Evolutionary conservation across 2,113 vertebrate genomes (phyloP).

Genomic region (Sceloporus tristichus): DNA sequence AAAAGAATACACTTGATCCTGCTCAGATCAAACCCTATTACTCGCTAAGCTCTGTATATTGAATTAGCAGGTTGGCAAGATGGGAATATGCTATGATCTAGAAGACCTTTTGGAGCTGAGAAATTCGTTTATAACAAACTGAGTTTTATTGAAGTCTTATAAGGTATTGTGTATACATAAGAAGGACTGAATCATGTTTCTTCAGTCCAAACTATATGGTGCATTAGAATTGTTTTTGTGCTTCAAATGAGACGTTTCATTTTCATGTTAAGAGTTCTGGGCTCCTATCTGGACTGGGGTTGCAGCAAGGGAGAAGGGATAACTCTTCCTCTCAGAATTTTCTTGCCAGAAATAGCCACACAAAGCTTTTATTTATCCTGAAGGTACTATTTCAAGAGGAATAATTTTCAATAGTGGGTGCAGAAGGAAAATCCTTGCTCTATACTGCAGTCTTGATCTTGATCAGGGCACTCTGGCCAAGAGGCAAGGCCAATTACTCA

Average conservation of each 20-base stretch:
- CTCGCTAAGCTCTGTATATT: constrained; percentile 50
- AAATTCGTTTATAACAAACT: not conserved
- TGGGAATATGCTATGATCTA: constrained; percentile 9
- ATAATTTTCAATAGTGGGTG: not conserved
- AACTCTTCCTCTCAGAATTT: not conserved
- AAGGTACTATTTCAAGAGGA: not conserved
- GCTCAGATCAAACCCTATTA: constrained; percentile 53
- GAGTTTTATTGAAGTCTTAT: accelerated
- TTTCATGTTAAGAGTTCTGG: not conserved
- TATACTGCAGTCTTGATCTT: not conserved
- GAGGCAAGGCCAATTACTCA: not conserved
- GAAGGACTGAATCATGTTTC: not conserved
- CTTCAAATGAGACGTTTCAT: not conserved
- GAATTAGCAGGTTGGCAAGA: constrained; percentile 49
- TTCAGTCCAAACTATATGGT: not conserved
- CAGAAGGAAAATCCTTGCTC: not conserved
- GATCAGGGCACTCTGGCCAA: not conserved
- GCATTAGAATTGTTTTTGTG: not conserved
- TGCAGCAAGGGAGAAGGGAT: not conserved
- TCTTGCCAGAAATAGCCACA: not conserved
- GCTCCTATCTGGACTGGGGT: not conserved
- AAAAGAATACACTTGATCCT: constrained; percentile 65
- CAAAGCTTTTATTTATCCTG: not conserved
- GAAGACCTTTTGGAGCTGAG: constrained; percentile 24
- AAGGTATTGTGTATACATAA: not conserved